These are phyloP conservation scores for Hyles lineata DNA, from an alignment of 2,888 invertebrate genomes.

Conservation along the genomic window DNA sequence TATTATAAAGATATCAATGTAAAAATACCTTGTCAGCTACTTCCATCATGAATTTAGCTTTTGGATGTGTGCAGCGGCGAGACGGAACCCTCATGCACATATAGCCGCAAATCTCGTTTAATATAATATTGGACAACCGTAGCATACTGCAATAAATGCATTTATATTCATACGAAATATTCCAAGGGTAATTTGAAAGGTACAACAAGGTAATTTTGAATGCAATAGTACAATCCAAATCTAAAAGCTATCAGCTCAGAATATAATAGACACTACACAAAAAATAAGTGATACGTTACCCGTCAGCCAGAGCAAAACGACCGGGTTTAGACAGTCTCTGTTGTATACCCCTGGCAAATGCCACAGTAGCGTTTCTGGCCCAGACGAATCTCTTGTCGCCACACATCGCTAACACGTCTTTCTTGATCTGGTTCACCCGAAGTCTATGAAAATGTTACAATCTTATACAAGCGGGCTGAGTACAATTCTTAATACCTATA, in stretches of 20 bases:
- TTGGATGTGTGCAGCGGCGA: constrained; percentile 58
- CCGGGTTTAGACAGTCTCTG: constrained; percentile 67
- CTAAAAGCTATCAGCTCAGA: too few relatives aligned
- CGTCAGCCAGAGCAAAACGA: constrained; percentile 65
- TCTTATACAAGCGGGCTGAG: neutral
- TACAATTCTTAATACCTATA: too few relatives aligned
- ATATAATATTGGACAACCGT: constrained; percentile 70
- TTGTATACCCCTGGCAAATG: constrained; percentile 74
- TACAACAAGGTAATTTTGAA: neutral
- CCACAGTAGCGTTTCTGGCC: constrained; percentile 75
- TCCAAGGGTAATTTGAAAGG: neutral
- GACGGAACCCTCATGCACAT: constrained; percentile 66
- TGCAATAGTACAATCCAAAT: too few relatives aligned
- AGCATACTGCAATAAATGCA: constrained; percentile 61
- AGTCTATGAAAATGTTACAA: constrained; percentile 38
- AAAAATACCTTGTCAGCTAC: constrained; percentile 73
- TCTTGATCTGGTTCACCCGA: constrained; percentile 60
- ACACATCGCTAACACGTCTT: constrained; percentile 61
- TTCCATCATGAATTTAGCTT: constrained; percentile 74
- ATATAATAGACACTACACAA: neutral
- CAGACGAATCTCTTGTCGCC: constrained; percentile 67
- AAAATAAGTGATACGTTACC: constrained; percentile 49
- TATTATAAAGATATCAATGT: neutral
- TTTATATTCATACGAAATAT: neutral
- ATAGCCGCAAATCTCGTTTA: constrained; percentile 65